phyloP scores from a whole-genome alignment of 2,888 invertebrate genomes.

The Habrosyne pyritoides region DNA sequence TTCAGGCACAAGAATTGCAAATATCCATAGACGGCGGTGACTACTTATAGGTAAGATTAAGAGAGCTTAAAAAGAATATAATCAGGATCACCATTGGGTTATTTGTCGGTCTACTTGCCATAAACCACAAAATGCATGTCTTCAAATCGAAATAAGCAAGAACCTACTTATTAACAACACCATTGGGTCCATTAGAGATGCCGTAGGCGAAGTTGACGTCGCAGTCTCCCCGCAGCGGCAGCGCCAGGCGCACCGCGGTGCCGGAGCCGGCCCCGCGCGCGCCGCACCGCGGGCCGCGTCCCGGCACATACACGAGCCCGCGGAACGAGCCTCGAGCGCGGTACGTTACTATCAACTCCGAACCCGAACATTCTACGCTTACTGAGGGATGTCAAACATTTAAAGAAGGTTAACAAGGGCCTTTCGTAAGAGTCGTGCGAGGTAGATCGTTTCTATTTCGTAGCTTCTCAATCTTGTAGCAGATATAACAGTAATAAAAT shows the following conservation, averaged over 20 bases:
- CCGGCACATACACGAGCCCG: constrained; percentile 92
- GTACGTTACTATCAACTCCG: constrained; percentile 87
- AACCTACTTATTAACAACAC: constrained; percentile 74
- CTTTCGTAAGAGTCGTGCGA: no score
- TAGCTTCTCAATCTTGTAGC: no score
- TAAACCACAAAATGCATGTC: no score
- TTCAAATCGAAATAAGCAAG: not conserved
- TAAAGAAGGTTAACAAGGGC: not conserved
- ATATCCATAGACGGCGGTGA: no score
- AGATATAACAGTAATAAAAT: no score
- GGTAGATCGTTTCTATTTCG: no score
- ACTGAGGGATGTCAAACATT: constrained; percentile 77
- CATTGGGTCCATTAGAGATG: constrained; percentile 69
- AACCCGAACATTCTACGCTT: constrained; percentile 89
- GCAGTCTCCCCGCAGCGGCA: constrained; percentile 84
- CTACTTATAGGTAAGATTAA: no score
- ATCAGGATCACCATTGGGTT: no score
- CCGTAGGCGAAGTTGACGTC: constrained; percentile 83
- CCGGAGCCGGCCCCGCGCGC: constrained; percentile 66
- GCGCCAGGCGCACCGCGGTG: constrained; percentile 76
- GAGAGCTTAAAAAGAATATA: no score
- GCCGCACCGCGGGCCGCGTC: constrained; percentile 89
- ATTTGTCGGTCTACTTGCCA: no score
- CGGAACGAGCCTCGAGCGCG: constrained; percentile 84
- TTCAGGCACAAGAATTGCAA: no score